These are phyloP conservation scores for Drosophila sordidula DNA, from an alignment of 2,888 invertebrate species.

Conservation along the genomic window DNA sequence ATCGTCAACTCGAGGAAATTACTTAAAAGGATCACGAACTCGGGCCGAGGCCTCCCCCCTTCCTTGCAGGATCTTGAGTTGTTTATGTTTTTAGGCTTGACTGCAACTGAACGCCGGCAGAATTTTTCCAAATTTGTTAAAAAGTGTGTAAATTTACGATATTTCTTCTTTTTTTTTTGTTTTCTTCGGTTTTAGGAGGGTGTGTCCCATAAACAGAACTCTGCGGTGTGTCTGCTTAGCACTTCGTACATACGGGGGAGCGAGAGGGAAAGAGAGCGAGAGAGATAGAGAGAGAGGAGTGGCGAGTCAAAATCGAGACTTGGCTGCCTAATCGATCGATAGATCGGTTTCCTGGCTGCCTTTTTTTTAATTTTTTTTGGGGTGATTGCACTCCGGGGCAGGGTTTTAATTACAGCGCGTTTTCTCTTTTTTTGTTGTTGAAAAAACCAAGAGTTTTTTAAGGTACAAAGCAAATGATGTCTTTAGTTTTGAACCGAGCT, in stretches of 20 bases:
- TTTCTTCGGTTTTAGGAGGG: conserved; percentile 50
- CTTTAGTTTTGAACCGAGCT: conserved; percentile 62
- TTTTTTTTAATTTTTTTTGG: conserved; percentile 43
- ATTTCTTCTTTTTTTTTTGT: conserved; percentile 28
- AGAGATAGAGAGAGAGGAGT: conserved; percentile 1
- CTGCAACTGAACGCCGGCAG: conserved; percentile 68
- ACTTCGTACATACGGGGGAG: conserved; percentile 24
- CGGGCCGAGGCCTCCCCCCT: conserved; percentile 11
- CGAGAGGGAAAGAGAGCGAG: conserved; percentile 1
- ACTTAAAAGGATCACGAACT: conserved; percentile 79
- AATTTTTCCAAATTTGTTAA: conserved; percentile 74
- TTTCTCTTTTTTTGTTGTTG: conserved; percentile 45
- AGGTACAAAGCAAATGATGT: conserved; percentile 75
- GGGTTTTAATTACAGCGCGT: conserved; percentile 57
- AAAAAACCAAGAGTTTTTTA: conserved; percentile 59
- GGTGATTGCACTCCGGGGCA: conserved; percentile 73
- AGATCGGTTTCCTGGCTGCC: conserved; percentile 48
- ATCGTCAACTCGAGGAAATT: conserved; percentile 68
- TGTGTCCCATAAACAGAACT: conserved; percentile 75
- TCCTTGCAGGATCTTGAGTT: conserved; percentile 63
- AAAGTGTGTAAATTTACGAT: conserved; percentile 76
- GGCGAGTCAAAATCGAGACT: conserved; percentile 38
- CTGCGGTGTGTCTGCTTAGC: conserved; percentile 64
- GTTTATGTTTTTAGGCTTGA: conserved; percentile 80
- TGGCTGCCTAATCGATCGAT: conserved; percentile 75